These are phyloP conservation scores for Polypedilum pembai DNA, from an alignment of 1,140 invertebrate genomes.

Conservation along the genomic window DNA sequence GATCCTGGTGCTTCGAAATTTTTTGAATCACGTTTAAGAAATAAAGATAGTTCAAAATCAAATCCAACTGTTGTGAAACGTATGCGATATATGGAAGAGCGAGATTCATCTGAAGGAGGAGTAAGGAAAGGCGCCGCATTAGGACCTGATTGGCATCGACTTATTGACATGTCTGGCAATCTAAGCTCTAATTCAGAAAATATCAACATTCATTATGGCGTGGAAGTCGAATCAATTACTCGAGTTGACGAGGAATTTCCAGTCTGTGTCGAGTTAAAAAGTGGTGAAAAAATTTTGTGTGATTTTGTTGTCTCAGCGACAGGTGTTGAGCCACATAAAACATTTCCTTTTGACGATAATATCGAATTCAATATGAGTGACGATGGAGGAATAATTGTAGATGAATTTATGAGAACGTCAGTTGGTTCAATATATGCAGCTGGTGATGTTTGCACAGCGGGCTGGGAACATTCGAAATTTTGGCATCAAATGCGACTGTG, in stretches of 20 bases:
- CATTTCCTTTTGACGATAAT: conserved; percentile 49
- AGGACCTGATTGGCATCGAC: conserved; percentile 89
- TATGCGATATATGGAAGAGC: conserved; percentile 58
- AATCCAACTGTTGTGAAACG: conserved; percentile 50
- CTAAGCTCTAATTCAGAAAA: conserved; percentile 41
- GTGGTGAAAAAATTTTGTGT: conserved; percentile 68
- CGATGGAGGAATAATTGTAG: conserved; percentile 74
- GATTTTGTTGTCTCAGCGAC: conserved; percentile 95
- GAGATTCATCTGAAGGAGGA: conserved; percentile 41
- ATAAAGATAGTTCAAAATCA: conserved; percentile 34
- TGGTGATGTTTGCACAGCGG: conserved; percentile 82
- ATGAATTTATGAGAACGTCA: conserved; percentile 80
- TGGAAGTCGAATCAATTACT: conserved; percentile 55
- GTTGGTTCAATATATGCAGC: conserved; percentile 79
- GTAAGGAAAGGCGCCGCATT: conserved; percentile 69
- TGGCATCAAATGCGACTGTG: conserved; percentile 98
- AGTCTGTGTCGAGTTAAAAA: conserved; percentile 65
- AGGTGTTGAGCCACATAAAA: conserved; percentile 69
- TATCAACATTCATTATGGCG: conserved; percentile 58
- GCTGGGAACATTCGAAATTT: conserved; percentile 68
- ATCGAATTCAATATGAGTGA: conserved; percentile 50
- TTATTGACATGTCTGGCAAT: conserved; percentile 55
- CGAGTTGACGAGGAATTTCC: conserved; percentile 52
- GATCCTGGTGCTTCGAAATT: conserved; percentile 95
- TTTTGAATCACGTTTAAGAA: conserved; percentile 53